These are phyloP conservation scores for Illadopsis cleaveri DNA, from an alignment of 2,113 vertebrate genomes.

Conservation along the genomic window DNA sequence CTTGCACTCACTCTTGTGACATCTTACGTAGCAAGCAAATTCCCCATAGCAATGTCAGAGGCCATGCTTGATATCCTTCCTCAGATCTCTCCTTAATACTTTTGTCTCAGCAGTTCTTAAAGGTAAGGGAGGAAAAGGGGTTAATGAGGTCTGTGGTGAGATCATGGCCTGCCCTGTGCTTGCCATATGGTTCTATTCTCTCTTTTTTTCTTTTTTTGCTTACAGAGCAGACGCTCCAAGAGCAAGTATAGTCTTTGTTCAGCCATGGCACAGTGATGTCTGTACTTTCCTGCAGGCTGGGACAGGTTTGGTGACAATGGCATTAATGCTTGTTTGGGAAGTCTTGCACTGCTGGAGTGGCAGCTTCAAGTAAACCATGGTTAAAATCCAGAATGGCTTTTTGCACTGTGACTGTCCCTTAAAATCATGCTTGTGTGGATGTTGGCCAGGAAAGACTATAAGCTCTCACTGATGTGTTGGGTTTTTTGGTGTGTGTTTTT, in stretches of 20 bases:
- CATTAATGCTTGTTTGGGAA: background rate
- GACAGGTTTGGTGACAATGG: background rate
- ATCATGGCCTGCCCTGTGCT: background rate
- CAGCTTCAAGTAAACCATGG: background rate
- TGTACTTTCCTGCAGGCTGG: background rate
- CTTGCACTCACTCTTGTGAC: background rate
- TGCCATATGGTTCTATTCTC: background rate
- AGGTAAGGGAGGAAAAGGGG: background rate
- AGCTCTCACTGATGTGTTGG: background rate
- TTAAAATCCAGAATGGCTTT: background rate
- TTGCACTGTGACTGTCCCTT: background rate
- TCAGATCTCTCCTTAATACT: background rate
- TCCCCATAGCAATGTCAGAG: background rate
- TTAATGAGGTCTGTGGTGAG: background rate
- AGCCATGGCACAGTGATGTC: background rate
- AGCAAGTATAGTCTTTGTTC: background rate
- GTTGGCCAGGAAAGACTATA: background rate
- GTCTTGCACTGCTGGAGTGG: background rate
- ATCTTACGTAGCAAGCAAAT: background rate
- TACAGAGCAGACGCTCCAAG: background rate
- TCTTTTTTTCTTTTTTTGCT: background rate
- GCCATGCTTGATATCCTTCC: background rate
- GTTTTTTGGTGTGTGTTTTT: background rate
- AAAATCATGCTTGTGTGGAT: fast-evolving
- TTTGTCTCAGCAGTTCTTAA: background rate